Base-by-base conservation (phyloP, 2,888 invertebrate species). In the Dynastes tityus region DNA sequence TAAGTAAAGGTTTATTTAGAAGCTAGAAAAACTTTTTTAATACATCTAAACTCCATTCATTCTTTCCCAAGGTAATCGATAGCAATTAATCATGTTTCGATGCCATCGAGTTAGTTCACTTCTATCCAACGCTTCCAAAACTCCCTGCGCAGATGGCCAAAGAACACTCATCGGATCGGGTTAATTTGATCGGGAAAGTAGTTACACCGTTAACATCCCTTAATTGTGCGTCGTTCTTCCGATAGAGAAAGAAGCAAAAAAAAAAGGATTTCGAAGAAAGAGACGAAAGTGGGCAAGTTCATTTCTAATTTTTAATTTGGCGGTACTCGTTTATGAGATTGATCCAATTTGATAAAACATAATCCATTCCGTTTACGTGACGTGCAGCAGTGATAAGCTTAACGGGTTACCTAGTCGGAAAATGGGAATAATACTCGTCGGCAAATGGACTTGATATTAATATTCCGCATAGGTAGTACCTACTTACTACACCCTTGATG, bases 291-390 rank as follows among this genome's bases (percentile, higher is more conserved):
- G 2, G 63, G 32, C 32, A 63, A 63, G 63, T 29, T 63, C 63
- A 2, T 63, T 63, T 32, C 63, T 63, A 63, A 63, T 63, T 63
- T 63, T n/a, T 63, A 63, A 63, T 63, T 63, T 63, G 32, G 13
- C 63, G 29, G 63, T 11, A 63, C 13, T 29, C 63, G 32, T 29
- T 63, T 63, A 63, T 13, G 63, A 32, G 13, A 63, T 63, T 63
- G 63, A 63, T 63, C 63, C 63, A 63, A 63, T 63, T 63, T 63
- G 13, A 63, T 63, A 63, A 63, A 63, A 27, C 32, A 63, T 63
- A 63, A 63, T 63, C 63, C 63, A 63, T 63, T 11, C 63, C 63
- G 63, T 32, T 32, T 63, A 63, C 63, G 63, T 63, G 63, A 63
- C 63, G 63, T 63, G 63, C 63, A 32, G n/a, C 32, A 5, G 32